Base-by-base conservation (phyloP, 1,140 invertebrate genomes). In the Drosophila teissieri region DNA sequence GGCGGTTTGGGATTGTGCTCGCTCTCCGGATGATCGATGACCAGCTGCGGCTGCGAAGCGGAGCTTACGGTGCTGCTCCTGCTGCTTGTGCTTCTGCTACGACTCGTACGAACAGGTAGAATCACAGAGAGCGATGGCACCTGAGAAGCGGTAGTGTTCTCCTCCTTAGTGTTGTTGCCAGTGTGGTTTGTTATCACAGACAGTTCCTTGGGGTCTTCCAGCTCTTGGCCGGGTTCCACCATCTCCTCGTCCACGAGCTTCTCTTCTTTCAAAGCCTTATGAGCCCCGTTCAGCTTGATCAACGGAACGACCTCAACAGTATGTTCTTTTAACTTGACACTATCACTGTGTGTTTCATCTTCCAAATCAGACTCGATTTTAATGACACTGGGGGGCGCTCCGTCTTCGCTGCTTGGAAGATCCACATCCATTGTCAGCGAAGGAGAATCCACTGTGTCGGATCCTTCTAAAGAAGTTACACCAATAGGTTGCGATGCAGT, bases 11-110 rank as follows among this genome's bases (percentile, higher is more conserved):
- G 34, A 40, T 48, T 74, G n/a, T 81, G 80, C 37, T 89, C 81
- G 45, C 61, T 85, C 19, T 91, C 84, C 2, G 80, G 78, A 53
- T 89, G 84, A 86, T 89, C 85, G 17, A 89, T 89, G 7, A 89
- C 78, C 69, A 89, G 52, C 17, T 91, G 86, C 10, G 52, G 72
- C 42, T 86, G 88, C 48, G 85, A 90, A 1, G 85, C 65, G 11
- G 85, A 89, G 19, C 88, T 91, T 3, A 78, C 40, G 0, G 84
- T 82, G 36, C 80, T 85, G 64, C 63, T 78, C 11, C 68, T 55
- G 51, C 78, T 74, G 39, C 61, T 76, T 46, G 52, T 52, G 15
- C 36, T 68, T 24, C 48, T 40, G 11, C 48, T 77, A 11, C 58
- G 58, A 37, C 37, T 62, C 15, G 24, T 64, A 0, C 39, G 58